Conservation (phyloP, 2,888 invertebrate genomes). For the Thera britannica region DNA sequence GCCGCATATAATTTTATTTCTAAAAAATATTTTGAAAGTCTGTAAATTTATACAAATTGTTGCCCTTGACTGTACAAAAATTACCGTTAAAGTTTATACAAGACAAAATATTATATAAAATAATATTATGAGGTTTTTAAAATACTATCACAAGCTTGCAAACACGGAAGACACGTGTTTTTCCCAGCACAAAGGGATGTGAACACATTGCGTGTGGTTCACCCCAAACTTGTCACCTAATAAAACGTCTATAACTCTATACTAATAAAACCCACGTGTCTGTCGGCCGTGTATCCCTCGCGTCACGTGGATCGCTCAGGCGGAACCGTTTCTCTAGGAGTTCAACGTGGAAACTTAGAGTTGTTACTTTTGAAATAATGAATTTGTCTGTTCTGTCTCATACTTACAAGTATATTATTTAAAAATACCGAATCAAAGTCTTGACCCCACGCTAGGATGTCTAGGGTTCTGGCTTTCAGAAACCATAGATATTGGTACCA, state of each 20-base stretch:
- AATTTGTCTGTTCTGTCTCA: not conserved
- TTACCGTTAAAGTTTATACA: too few species aligned
- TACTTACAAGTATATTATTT: too few species aligned
- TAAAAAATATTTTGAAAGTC: too few species aligned
- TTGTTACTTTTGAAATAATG: not conserved
- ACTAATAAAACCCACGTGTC: conserved; percentile 47
- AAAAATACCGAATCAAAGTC: too few species aligned
- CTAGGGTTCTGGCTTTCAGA: too few species aligned
- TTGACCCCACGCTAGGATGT: too few species aligned
- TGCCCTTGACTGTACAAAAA: too few species aligned
- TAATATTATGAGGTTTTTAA: too few species aligned
- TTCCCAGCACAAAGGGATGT: not conserved
- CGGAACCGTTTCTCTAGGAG: conserved; percentile 29
- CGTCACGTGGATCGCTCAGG: conserved; percentile 35
- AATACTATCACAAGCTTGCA: not conserved
- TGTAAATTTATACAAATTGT: too few species aligned
- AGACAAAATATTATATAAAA: too few species aligned
- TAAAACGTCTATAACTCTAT: conserved; percentile 23
- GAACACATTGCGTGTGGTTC: not conserved
- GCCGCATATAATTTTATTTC: too few species aligned
- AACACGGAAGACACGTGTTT: not conserved
- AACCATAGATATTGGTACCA: too few species aligned
- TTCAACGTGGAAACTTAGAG: not conserved
- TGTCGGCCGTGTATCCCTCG: conserved; percentile 43
- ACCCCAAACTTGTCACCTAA: conserved; percentile 31